Conservation (phyloP, 2,888 invertebrate genomes). For the Galerucella pusilla region DNA sequence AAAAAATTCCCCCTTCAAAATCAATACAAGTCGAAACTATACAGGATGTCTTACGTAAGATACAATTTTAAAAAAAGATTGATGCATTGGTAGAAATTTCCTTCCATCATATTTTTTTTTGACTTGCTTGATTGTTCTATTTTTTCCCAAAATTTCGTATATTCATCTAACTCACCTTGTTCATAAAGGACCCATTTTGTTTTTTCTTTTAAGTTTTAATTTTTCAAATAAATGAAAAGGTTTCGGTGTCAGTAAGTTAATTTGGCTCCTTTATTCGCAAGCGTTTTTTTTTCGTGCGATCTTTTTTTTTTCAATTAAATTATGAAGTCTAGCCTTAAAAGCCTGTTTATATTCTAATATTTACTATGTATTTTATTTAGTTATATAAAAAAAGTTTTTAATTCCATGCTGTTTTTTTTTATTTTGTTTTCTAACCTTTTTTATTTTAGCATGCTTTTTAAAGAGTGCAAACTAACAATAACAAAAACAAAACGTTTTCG, state of each 20-base stretch:
- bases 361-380: constrained; percentile 62
- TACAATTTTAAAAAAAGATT: too few species aligned
- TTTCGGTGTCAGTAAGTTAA: constrained; percentile 39
- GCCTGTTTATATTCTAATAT: constrained; percentile 63
- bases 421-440: constrained; percentile 48
- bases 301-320: constrained; percentile 47
- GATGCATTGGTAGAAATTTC: too few species aligned
- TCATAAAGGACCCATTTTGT: constrained; percentile 40
- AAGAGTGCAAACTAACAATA: constrained; percentile 40
- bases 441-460: constrained; percentile 46
- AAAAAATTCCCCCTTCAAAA: background rate
- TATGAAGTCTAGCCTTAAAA: constrained; percentile 59
- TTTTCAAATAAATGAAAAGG: constrained; percentile 19
- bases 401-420: constrained; percentile 56
- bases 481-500: background rate
- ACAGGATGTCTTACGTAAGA: too few species aligned
- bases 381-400: constrained; percentile 61
- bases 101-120: background rate
- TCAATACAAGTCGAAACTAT: background rate
- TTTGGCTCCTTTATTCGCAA: constrained; percentile 46
- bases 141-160: constrained; percentile 33
- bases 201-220: constrained; percentile 37
- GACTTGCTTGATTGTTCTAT: background rate
- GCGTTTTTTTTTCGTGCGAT: constrained; percentile 29
- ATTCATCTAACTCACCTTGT: constrained; percentile 34